A percentile compares a stretch with the other conserved stretches of the same genome.
Evolutionary conservation across 2,113 vertebrate genomes (phyloP).

Genomic region (Dromiciops gliroides): DNA sequence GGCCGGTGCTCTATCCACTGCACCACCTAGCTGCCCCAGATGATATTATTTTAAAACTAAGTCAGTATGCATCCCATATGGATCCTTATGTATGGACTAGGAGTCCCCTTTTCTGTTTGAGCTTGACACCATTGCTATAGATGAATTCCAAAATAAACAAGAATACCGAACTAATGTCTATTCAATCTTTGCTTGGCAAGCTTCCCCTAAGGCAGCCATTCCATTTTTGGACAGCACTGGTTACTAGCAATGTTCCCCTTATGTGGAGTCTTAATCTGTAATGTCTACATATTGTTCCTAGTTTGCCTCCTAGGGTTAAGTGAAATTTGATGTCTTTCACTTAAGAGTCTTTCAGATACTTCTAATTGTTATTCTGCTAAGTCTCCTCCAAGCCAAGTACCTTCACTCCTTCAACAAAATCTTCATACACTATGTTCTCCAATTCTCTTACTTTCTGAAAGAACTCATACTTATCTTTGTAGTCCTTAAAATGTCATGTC

Average conservation of each 20-base stretch:
- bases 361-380: background rate
- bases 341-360: background rate
- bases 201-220: background rate
- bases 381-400: background rate
- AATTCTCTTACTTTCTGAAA: background rate
- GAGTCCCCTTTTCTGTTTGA: background rate
- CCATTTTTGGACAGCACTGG: background rate
- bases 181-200: background rate
- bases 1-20: too few species aligned
- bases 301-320: background rate
- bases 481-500: background rate
- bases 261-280: background rate
- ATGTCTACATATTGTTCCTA: background rate
- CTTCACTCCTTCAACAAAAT: background rate
- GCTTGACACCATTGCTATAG: background rate
- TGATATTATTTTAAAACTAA: background rate
- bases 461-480: background rate
- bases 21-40: too few species aligned
- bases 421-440: background rate
- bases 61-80: background rate
- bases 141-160: background rate
- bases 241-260: background rate
- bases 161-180: background rate
- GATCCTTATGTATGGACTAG: background rate
- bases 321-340: background rate